Percentiles rank a stretch among this genome's conserved stretches.
These are phyloP conservation scores for Theocolax elegans DNA, from an alignment of 1,140 invertebrate genomes.

Conservation along the genomic window DNA sequence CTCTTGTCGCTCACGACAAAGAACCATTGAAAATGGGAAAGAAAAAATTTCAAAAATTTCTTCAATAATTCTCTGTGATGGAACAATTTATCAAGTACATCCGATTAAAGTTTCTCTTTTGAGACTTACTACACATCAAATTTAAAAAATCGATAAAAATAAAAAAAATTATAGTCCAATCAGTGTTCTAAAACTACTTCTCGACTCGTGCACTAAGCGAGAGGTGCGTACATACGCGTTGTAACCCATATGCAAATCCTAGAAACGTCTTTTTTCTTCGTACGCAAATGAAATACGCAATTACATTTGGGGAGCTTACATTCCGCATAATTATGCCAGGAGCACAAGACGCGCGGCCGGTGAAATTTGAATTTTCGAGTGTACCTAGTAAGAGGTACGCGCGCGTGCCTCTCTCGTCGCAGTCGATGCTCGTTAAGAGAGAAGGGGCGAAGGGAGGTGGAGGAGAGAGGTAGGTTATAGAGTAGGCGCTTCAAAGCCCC, in stretches of 20 bases:
- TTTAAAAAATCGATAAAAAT: too few species aligned
- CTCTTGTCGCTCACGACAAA: too few species aligned
- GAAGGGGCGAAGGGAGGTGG: too few species aligned
- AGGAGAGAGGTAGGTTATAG: too few species aligned
- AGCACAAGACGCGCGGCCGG: background rate
- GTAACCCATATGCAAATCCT: background rate
- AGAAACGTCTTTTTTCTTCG: background rate
- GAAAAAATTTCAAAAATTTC: too few species aligned
- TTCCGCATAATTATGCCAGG: background rate
- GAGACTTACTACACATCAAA: too few species aligned
- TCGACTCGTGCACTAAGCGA: background rate
- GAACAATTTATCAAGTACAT: too few species aligned
- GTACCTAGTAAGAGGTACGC: background rate
- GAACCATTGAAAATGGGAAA: too few species aligned
- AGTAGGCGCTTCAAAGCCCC: too few species aligned
- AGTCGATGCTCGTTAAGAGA: background rate
- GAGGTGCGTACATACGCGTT: background rate
- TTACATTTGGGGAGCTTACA: background rate
- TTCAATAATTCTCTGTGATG: too few species aligned
- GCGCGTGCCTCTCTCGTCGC: background rate
- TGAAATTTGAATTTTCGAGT: constrained; percentile 27
- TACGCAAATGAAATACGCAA: constrained; percentile 25
- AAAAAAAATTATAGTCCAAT: too few species aligned
- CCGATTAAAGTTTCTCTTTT: too few species aligned
- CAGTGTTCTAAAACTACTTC: background rate